These are phyloP conservation scores for Pygmarrhopalites habei DNA, from an alignment of 1,140 invertebrate species.

Conservation along the genomic window DNA sequence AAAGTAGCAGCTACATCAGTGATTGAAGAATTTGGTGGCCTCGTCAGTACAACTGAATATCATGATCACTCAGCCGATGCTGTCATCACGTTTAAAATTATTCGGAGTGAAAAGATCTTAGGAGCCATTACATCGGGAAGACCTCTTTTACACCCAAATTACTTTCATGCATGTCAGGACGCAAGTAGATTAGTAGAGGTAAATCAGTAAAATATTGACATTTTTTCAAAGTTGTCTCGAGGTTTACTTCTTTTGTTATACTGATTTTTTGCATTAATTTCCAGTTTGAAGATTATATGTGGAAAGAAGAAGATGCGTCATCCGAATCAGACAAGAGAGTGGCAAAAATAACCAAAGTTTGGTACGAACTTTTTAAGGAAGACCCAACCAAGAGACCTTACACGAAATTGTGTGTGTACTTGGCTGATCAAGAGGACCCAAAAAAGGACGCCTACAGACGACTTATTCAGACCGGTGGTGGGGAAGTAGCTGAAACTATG, in stretches of 20 bases:
- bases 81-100: neutral
- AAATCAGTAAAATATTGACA: no score
- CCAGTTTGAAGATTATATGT: constrained; percentile 5
- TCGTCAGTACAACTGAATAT: no score
- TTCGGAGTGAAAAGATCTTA: constrained; percentile 5
- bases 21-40: no score
- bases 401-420: neutral
- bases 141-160: neutral
- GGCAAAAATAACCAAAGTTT: neutral
- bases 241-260: no score
- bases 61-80: neutral
- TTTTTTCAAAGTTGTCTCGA: no score
- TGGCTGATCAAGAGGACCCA: neutral
- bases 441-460: neutral
- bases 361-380: neutral
- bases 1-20: neutral
- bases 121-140: constrained; percentile 1
- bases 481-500: neutral
- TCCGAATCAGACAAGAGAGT: neutral
- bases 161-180: neutral
- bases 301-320: neutral
- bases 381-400: neutral
- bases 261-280: no score
- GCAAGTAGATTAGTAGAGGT: constrained; percentile 9
- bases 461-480: constrained; percentile 11